A percentile compares a stretch with the other conserved stretches of the same genome.
Evolutionary conservation across 2,888 invertebrate species (phyloP).

Genomic region (Tanypteryx hageni): DNA sequence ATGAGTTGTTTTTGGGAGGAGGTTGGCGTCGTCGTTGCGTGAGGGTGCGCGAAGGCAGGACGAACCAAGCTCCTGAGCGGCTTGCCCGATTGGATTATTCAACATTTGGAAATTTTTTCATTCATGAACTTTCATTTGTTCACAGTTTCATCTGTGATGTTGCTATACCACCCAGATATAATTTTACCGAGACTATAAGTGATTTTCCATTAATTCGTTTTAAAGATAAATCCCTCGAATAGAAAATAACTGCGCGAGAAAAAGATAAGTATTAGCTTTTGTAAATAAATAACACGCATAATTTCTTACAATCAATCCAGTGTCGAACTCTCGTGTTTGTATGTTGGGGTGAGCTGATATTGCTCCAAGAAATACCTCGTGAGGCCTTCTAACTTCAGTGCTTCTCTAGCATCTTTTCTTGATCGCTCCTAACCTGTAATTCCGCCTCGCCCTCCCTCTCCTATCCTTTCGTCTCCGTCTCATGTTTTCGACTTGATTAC

Average conservation of each 20-base stretch:
- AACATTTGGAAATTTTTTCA: not conserved
- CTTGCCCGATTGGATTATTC: not conserved
- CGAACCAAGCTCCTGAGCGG: not conserved
- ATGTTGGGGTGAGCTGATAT: no score
- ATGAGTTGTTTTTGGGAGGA: not conserved
- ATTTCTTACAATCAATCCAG: no score
- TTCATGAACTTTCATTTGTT: no score
- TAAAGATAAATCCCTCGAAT: no score
- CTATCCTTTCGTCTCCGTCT: not conserved
- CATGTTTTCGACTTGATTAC: slow-evolving; percentile 36
- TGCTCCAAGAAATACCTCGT: no score
- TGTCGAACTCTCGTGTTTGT: no score
- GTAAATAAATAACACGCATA: no score
- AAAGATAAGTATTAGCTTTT: no score
- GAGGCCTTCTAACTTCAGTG: no score
- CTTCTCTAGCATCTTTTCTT: not conserved
- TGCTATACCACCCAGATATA: not conserved
- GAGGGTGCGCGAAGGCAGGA: not conserved
- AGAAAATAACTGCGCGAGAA: no score
- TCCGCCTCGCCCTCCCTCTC: not conserved
- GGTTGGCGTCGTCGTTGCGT: not conserved
- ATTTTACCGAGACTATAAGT: no score
- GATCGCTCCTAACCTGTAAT: not conserved
- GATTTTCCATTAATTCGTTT: no score
- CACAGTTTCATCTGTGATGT: not conserved